Percentiles rank a stretch among this genome's conserved stretches.
Evolutionary conservation across 2,113 vertebrate species (phyloP).

Genomic region (Parotia lawesii): DNA sequence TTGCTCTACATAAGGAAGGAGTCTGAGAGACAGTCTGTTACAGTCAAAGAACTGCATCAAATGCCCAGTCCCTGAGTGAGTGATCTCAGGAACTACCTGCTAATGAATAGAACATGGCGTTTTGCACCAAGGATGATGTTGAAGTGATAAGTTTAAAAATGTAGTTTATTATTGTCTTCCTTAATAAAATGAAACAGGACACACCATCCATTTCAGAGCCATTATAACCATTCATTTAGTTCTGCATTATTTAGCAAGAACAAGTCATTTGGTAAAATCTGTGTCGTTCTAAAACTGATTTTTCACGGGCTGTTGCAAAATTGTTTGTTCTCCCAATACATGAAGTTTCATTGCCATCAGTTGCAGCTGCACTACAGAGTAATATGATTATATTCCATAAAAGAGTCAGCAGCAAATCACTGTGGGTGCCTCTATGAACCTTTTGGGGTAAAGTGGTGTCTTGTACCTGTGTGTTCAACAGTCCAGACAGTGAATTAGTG

Average conservation of each 20-base stretch:
- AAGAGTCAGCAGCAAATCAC: background rate
- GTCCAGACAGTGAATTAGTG: background rate
- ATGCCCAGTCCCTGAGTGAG: background rate
- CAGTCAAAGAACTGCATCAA: background rate
- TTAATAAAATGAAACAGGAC: background rate
- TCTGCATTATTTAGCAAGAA: background rate
- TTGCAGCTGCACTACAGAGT: background rate
- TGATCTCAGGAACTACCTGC: background rate
- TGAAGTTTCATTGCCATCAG: background rate
- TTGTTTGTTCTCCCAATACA: background rate
- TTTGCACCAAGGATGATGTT: background rate
- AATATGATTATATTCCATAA: background rate
- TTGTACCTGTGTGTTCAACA: background rate
- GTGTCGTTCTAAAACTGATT: background rate
- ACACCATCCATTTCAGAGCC: background rate
- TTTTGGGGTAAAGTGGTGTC: background rate
- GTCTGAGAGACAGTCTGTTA: background rate
- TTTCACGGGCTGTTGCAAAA: background rate
- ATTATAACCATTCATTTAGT: background rate
- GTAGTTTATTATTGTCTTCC: background rate
- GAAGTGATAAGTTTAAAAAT: background rate
- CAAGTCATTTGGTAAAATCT: background rate
- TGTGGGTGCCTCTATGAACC: background rate
- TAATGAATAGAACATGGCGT: background rate
- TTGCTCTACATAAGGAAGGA: background rate